A percentile compares a stretch with the other conserved stretches of the same genome.
Conservation (phyloP, 2,888 invertebrate species). For the Archips xylosteana region DNA sequence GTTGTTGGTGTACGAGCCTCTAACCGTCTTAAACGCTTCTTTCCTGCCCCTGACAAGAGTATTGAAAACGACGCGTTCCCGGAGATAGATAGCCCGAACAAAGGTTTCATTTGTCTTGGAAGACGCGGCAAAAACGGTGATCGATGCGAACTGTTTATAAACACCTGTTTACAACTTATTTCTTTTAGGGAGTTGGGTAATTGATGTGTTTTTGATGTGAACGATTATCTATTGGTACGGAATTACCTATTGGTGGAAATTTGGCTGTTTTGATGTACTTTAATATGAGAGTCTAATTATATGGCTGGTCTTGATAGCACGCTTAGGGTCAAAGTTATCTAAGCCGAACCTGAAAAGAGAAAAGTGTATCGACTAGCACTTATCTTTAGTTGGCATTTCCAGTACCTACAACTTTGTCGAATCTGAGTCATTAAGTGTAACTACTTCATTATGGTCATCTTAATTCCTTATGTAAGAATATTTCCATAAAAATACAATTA, state of each 20-base stretch:
- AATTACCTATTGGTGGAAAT: neutral
- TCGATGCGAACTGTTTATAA: slow-evolving; percentile 63
- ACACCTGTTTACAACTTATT: slow-evolving; percentile 64
- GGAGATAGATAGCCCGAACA: slow-evolving; percentile 52
- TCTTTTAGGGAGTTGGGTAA: slow-evolving; percentile 20
- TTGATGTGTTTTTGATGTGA: slow-evolving; percentile 35
- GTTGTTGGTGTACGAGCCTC: neutral
- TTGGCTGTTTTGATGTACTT: neutral
- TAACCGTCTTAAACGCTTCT: neutral
- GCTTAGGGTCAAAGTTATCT: neutral
- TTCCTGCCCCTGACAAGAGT: neutral
- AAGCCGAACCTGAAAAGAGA: neutral
- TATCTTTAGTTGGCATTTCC: too few relatives aligned
- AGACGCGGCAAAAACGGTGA: slow-evolving; percentile 69
- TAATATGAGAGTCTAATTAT: neutral
- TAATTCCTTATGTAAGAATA: neutral
- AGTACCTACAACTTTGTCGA: too few relatives aligned
- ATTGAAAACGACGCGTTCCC: slow-evolving; percentile 26
- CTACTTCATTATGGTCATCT: neutral
- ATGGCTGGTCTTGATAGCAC: neutral
- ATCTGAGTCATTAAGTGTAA: neutral
- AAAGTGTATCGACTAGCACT: too few relatives aligned
- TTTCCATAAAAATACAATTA: neutral
- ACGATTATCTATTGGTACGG: slow-evolving; percentile 19
- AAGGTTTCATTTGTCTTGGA: slow-evolving; percentile 69